These are phyloP conservation scores for Drosophila leontia DNA, from an alignment of 1,140 invertebrate species.

Conservation along the genomic window DNA sequence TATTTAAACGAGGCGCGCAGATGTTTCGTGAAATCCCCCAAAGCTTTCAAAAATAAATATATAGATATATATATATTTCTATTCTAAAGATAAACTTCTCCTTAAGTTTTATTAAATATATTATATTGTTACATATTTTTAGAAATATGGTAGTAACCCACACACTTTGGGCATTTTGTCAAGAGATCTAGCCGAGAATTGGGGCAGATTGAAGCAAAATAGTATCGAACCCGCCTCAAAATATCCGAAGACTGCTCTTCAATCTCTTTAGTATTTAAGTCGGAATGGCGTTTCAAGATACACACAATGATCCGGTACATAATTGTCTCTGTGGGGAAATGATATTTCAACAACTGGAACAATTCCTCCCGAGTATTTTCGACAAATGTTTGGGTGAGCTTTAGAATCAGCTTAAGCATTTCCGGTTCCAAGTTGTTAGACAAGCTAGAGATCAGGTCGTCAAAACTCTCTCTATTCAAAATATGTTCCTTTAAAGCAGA, in stretches of 20 bases:
- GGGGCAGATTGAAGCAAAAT: not conserved
- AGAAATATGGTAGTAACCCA: conserved; percentile 4
- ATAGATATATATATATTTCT: too few relatives aligned
- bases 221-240: conserved; percentile 16
- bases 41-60: not conserved
- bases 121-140: not conserved
- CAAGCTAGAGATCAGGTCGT: conserved; percentile 6
- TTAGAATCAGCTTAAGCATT: not conserved
- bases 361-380: conserved; percentile 9
- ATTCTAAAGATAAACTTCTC: too few relatives aligned
- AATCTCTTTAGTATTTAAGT: conserved; percentile 1
- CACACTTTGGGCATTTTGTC: conserved; percentile 13
- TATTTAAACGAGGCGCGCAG: not conserved
- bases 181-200: not conserved
- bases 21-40: not conserved
- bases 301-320: conserved; percentile 15
- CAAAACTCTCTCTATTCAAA: not conserved
- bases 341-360: conserved; percentile 3
- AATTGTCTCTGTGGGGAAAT: conserved; percentile 16
- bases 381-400: conserved; percentile 9
- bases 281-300: conserved; percentile 4
- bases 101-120: not conserved
- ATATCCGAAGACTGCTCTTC: conserved; percentile 13
- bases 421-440: conserved; percentile 3
- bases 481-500: conserved; percentile 1